Conservation (phyloP, 1,140 invertebrate species). For the Zaprionus vittiger region DNA sequence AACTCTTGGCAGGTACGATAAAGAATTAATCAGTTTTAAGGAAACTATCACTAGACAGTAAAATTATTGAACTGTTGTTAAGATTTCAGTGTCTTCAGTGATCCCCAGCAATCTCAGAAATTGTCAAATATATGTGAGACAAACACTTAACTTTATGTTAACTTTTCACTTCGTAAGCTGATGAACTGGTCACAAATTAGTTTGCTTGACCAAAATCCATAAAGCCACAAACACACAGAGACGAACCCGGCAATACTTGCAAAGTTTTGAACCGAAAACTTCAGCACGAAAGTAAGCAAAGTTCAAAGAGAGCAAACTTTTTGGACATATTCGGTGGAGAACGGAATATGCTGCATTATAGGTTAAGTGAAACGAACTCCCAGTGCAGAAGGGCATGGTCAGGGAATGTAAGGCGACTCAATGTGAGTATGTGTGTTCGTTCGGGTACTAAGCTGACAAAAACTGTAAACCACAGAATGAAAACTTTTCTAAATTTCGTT, state of each 20-base stretch:
- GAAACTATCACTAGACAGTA: not conserved
- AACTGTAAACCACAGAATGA: slow-evolving; percentile 68
- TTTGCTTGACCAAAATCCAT: slow-evolving; percentile 53
- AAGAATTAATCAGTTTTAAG: not conserved
- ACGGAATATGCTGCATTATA: slow-evolving; percentile 11
- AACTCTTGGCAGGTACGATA: too few species aligned
- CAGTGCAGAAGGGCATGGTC: slow-evolving; percentile 62
- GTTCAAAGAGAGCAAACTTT: slow-evolving; percentile 68
- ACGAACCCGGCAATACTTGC: slow-evolving; percentile 38
- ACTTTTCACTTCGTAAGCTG: slow-evolving; percentile 34
- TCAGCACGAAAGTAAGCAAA: slow-evolving; percentile 65
- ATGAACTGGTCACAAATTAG: slow-evolving; percentile 39
- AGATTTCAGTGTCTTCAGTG: not conserved
- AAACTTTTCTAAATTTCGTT: slow-evolving; percentile 57
- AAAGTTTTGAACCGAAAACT: slow-evolving; percentile 59
- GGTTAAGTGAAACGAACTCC: slow-evolving; percentile 76
- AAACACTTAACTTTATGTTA: slow-evolving; percentile 32
- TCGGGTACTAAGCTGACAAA: slow-evolving; percentile 49
- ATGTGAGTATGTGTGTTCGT: slow-evolving; percentile 15
- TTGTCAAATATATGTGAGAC: slow-evolving; percentile 20
- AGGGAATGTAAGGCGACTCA: slow-evolving; percentile 39
- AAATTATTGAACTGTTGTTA: not conserved
- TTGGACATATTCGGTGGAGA: slow-evolving; percentile 59
- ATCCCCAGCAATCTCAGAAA: slow-evolving; percentile 1
- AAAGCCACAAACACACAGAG: not conserved